Evolutionary conservation across 1,140 invertebrate genomes (phyloP).

Genomic region (Araneus ventricosus): DNA sequence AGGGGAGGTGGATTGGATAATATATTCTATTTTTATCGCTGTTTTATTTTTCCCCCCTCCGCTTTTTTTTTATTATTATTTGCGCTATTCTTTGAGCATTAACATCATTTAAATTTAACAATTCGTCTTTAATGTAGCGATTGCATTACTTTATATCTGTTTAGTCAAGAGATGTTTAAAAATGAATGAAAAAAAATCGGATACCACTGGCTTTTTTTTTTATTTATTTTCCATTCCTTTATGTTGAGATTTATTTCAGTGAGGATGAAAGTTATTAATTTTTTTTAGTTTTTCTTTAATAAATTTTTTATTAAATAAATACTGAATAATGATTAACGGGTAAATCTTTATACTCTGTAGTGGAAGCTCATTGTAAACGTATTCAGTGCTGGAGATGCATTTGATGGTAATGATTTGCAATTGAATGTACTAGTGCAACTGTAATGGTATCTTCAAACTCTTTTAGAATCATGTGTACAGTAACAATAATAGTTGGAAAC

Average conservation of each 20-base stretch:
- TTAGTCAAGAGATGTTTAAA: not conserved
- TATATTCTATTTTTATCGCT: constrained; percentile 3
- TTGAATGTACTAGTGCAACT: too few relatives aligned
- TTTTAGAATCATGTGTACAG: too few relatives aligned
- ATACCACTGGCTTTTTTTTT: not conserved
- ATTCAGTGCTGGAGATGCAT: too few relatives aligned
- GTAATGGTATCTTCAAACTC: too few relatives aligned
- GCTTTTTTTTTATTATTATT: not conserved
- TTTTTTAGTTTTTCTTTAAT: not conserved
- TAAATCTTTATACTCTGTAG: too few relatives aligned
- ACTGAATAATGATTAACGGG: too few relatives aligned
- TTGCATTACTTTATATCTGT: not conserved
- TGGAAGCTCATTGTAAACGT: too few relatives aligned
- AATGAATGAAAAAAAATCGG: not conserved
- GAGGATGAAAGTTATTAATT: not conserved
- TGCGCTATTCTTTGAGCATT: not conserved
- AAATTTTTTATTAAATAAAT: too few relatives aligned
- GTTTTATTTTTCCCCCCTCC: not conserved
- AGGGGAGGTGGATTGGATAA: not conserved
- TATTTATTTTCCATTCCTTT: not conserved
- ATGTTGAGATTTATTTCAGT: not conserved
- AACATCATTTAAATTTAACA: not conserved
- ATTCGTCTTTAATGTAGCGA: not conserved
- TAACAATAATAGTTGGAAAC: too few relatives aligned
- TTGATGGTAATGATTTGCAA: too few relatives aligned